A percentile compares a stretch with the other conserved stretches of the same genome.
These are phyloP conservation scores for Andrena marginata DNA, from an alignment of 2,888 invertebrate species.

Conservation along the genomic window DNA sequence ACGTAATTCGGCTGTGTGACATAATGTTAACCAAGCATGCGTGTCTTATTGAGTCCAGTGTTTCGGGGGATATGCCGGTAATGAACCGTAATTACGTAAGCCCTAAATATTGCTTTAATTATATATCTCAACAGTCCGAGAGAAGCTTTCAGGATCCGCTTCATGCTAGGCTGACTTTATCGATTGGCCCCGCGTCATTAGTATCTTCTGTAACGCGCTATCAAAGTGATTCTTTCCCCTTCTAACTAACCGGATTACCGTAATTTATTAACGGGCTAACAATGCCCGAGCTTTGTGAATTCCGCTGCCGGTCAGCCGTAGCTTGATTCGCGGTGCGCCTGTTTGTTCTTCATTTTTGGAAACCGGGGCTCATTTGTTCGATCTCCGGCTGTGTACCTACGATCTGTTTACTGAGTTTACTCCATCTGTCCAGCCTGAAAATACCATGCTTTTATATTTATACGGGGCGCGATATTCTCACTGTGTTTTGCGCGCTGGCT, in stretches of 20 bases:
- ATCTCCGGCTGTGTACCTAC: not conserved
- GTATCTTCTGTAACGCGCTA: constrained; percentile 53
- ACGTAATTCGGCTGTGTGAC: constrained; percentile 76
- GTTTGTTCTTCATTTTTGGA: constrained; percentile 24
- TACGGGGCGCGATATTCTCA: too few relatives aligned
- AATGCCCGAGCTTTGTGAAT: constrained; percentile 25
- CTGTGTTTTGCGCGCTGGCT: too few relatives aligned
- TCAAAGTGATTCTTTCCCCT: constrained; percentile 47
- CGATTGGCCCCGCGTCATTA: constrained; percentile 60
- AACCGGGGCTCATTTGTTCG: not conserved
- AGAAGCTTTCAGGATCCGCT: constrained; percentile 70
- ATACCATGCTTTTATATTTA: too few relatives aligned
- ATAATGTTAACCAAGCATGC: constrained; percentile 73
- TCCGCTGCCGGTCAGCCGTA: constrained; percentile 33
- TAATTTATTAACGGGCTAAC: constrained; percentile 58
- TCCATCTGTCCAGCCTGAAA: not conserved
- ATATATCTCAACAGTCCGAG: constrained; percentile 70
- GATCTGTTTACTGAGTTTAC: not conserved
- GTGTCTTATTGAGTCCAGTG: constrained; percentile 67
- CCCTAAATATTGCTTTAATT: constrained; percentile 80
- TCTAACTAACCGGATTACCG: constrained; percentile 33
- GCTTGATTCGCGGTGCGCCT: constrained; percentile 21
- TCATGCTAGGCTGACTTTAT: constrained; percentile 52
- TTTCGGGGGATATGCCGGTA: constrained; percentile 65
- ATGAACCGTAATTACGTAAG: constrained; percentile 80